Percentiles rank a stretch among this genome's conserved stretches.
These are phyloP conservation scores for Ecdyonurus torrentis DNA, from an alignment of 2,888 invertebrate species.

Conservation along the genomic window DNA sequence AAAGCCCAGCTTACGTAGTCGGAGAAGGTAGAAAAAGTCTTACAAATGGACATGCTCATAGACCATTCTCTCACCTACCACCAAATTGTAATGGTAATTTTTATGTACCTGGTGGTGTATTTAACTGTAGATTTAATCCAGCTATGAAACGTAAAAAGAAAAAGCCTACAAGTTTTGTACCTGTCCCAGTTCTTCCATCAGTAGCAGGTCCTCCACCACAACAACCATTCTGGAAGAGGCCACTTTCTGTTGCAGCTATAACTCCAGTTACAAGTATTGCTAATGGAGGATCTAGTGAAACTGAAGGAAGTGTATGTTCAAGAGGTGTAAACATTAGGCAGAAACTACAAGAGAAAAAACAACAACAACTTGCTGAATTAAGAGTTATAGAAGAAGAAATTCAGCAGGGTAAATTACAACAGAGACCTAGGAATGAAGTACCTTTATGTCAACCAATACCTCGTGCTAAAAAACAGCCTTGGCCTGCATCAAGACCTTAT, in stretches of 20 bases:
- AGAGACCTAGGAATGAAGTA: constrained; percentile 18
- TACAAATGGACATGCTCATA: constrained; percentile 10
- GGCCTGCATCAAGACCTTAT: constrained; percentile 33
- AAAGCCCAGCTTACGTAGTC: background rate
- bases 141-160: constrained; percentile 64
- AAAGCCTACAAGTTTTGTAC: constrained; percentile 76
- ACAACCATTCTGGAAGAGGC: constrained; percentile 57
- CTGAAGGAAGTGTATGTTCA: constrained; percentile 55
- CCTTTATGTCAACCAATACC: constrained; percentile 48
- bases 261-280: constrained; percentile 18
- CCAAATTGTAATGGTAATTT: constrained; percentile 15
- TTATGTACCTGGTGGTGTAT: constrained; percentile 61
- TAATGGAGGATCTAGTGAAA: constrained; percentile 47
- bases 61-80: constrained; percentile 14
- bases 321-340: constrained; percentile 67
- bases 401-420: constrained; percentile 51
- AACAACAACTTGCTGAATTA: constrained; percentile 68
- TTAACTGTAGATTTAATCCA: constrained; percentile 76
- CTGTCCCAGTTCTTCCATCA: constrained; percentile 22
- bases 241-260: constrained; percentile 40
- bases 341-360: constrained; percentile 73
- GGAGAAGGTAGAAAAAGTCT: background rate
- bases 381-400: constrained; percentile 74
- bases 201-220: constrained; percentile 16
- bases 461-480: constrained; percentile 46